Conservation (phyloP, 92 coral and sea anemone species). For the Galaxea fascicularis region DNA sequence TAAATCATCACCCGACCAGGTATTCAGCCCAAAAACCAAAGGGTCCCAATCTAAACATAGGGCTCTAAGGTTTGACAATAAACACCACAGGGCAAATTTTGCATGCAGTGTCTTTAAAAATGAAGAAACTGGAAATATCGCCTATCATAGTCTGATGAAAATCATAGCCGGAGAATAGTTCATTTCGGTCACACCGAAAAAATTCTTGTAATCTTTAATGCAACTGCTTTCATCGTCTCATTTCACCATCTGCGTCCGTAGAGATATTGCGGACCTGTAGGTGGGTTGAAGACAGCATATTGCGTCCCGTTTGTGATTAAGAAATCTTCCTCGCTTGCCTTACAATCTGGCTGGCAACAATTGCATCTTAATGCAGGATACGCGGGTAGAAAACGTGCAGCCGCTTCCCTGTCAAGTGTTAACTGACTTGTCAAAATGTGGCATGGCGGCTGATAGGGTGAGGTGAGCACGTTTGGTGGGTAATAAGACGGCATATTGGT, state of each 20-base stretch:
- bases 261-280: slow-evolving; percentile 20
- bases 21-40: too few relatives aligned
- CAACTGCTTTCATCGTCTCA: background rate
- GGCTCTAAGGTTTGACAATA: too few relatives aligned
- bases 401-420: slow-evolving; percentile 13
- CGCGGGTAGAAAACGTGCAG: background rate
- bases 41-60: too few relatives aligned
- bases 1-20: background rate
- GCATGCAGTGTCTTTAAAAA: too few relatives aligned
- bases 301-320: slow-evolving; percentile 12
- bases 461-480: background rate
- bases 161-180: too few relatives aligned
- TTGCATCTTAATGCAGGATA: slow-evolving; percentile 17
- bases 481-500: background rate
- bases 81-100: too few relatives aligned
- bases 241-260: slow-evolving; percentile 60
- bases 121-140: too few relatives aligned
- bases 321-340: slow-evolving; percentile 14
- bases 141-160: too few relatives aligned
- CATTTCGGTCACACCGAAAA: too few relatives aligned
- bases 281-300: slow-evolving; percentile 39
- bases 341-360: slow-evolving; percentile 40
- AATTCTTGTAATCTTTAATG: too few relatives aligned
- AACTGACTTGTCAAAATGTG: slow-evolving; percentile 15
- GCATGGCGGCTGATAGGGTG: slow-evolving; percentile 2